These are phyloP conservation scores for Yasuhikotakia modesta DNA, from an alignment of 2,797 vertebrate species.

Conservation along the genomic window DNA sequence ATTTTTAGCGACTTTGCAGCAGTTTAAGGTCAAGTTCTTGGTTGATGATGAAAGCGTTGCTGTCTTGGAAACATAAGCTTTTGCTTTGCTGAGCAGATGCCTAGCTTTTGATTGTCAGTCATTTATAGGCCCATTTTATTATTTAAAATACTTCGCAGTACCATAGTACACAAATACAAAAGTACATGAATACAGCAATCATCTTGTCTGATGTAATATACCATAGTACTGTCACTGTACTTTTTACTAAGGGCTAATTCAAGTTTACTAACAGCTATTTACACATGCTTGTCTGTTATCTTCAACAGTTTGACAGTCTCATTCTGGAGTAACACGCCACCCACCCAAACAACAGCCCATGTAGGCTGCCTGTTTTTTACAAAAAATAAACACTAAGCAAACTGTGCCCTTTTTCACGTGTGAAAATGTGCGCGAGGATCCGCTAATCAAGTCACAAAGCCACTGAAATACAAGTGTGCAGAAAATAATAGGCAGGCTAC, in stretches of 20 bases:
- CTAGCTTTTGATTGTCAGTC: not conserved
- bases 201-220: not conserved
- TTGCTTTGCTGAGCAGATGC: not conserved
- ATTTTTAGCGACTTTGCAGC: conserved; percentile 3
- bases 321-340: conserved; percentile 44
- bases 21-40: conserved; percentile 28
- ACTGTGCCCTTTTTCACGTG: conserved; percentile 73
- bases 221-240: not conserved
- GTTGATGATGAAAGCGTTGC: not conserved
- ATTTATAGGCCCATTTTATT: not conserved
- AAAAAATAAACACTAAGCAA: conserved; percentile 83
- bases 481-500: conserved; percentile 69
- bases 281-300: conserved; percentile 10
- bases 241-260: not conserved
- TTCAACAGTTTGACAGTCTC: conserved; percentile 1
- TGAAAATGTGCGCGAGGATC: conserved; percentile 82
- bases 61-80: not conserved
- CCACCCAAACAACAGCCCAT: conserved; percentile 73
- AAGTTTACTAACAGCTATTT: conserved; percentile 25
- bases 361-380: conserved; percentile 69
- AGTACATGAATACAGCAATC: not conserved
- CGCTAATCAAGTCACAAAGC: conserved; percentile 88
- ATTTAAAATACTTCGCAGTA: too few relatives aligned
- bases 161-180: too few relatives aligned
- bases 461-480: conserved; percentile 78